Evolutionary conservation across 2,797 vertebrate species (phyloP), one percentile per base, ranked within the genome.

Genomic region (Chaenodraco wilsoni): DNA sequence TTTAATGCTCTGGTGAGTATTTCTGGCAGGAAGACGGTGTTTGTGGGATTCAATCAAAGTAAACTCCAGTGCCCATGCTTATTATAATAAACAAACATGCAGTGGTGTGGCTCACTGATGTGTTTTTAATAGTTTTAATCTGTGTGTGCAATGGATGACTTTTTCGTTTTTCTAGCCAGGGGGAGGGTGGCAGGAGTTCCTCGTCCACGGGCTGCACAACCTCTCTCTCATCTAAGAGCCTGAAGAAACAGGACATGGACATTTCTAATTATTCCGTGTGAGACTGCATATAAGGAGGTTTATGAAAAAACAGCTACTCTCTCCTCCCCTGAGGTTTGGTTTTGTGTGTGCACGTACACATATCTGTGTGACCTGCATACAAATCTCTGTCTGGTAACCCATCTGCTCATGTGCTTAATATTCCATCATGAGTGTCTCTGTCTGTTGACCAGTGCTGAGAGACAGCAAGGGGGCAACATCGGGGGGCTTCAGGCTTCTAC

Each of bases 241-340:
- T 74, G 3, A 57, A 84, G 84, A 86, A 89, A 86, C 78, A 87
- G 79, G 78, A 81, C 87, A 72, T 64, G 75, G 72, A 84, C 70
- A 81, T 78, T 69, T 75, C 63, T 70, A 56, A 74, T 69, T 83
- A 82, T 70, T 56, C 69, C 59, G 54, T 57, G 63, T 85, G 79
- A 78, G 72, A 64, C 76, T 46, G 81, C 70, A 81, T 76, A 66
- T 80, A 57, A 86, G 77, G 70, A 82, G 74, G 55, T 79, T 21
- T 74, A 70, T 87, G 69, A 81, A 85, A 76, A 78, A 87, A 65
- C 50, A 87, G 68, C 69, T 46, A 27, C 61, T 78, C 74, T 75
- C 56, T 44, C 23, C 60, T 74, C 72, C 83, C 85, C 82, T 31
- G 66, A 65, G 81, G 76, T 71, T 61, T 12, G 44, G 41, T 78